phyloP scores from a whole-genome alignment of 1,140 invertebrate genomes.

The Drosophila kanapiae region DNA sequence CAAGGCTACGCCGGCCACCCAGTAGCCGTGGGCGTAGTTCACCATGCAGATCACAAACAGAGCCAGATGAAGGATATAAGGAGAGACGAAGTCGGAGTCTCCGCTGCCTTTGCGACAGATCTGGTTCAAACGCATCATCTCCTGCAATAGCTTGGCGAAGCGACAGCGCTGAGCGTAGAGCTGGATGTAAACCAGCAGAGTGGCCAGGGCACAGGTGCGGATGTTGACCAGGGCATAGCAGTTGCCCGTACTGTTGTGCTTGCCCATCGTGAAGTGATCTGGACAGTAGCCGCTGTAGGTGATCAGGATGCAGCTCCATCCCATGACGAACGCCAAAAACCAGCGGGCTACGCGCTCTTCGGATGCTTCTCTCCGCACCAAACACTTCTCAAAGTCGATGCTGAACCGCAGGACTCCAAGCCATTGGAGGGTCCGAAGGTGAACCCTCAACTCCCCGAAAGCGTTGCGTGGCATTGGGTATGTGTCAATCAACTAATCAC shows the following conservation, averaged over 20 bases:
- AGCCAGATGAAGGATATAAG: slow-evolving; percentile 5
- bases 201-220: slow-evolving; percentile 8
- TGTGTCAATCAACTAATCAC: slow-evolving; percentile 27
- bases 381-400: slow-evolving; percentile 18
- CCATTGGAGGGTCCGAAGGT: slow-evolving; percentile 11
- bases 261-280: slow-evolving; percentile 18
- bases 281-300: slow-evolving; percentile 3
- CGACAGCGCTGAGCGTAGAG: slow-evolving; percentile 21
- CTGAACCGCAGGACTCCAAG: slow-evolving; percentile 19
- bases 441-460: slow-evolving; percentile 25
- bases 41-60: slow-evolving; percentile 14
- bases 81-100: too few species aligned
- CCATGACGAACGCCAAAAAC: neutral
- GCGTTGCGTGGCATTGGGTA: slow-evolving; percentile 19
- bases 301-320: neutral
- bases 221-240: slow-evolving; percentile 27
- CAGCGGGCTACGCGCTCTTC: slow-evolving; percentile 2
- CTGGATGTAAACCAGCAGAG: slow-evolving; percentile 12
- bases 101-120: too few species aligned
- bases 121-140: slow-evolving; percentile 8
- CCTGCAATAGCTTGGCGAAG: slow-evolving; percentile 15
- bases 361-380: neutral
- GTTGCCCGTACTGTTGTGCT: slow-evolving; percentile 30
- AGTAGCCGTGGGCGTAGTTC: slow-evolving; percentile 33
- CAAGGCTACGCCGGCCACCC: neutral